Base-by-base conservation (phyloP, 2,888 invertebrate species). In the Nemapogon koenigi region DNA sequence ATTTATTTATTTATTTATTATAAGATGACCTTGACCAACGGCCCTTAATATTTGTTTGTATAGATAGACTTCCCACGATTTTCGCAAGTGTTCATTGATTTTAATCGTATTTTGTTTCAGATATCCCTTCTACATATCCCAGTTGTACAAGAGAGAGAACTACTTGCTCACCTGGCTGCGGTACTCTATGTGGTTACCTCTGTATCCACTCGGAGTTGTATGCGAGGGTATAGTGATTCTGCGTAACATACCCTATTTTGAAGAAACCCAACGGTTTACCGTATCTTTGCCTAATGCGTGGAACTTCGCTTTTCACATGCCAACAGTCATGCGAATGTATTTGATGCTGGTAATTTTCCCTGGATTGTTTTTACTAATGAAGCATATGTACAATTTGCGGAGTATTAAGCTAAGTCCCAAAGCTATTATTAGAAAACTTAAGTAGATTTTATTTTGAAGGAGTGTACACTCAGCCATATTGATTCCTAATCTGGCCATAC, bases 151-250 rank as follows among this genome's bases (percentile, higher is more conserved):
- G 41, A 84, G 83, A 16, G 86, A 92, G 41, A 79, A 90, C 19
- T 81, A 83, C 31, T 52, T 90, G 2, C 63, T 97, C 6, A 96
- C 94, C 0, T 97, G 97, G 97, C 68, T 97, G 2, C 83, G 97
- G 11, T 97, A 97, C 64, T 90, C 92, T 0, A 81, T 94, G 39
- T 98, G 97, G 97, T 92, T 97, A 46, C 88, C 93, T 0, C 80
- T 97, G 0, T 97, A 97, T 65, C 97, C 97, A 0, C 59, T 95
- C 26, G 97, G 96, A 4, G 87, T 95, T 49, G 55, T 94, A 1
- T 90, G 91, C 53, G 97, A 97, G 76, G 90, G 92, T 0, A 85
- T 90, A 3, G 83, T 92, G 10, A 81, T 91, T 28, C 73, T 92
- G 13, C 82, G 92, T 37, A 91, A 93, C 59, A 89, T 97, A 55